Evolutionary conservation across 2,797 vertebrate genomes (phyloP), one percentile per base, ranked within the genome.

Genomic region (Botia almorhae): DNA sequence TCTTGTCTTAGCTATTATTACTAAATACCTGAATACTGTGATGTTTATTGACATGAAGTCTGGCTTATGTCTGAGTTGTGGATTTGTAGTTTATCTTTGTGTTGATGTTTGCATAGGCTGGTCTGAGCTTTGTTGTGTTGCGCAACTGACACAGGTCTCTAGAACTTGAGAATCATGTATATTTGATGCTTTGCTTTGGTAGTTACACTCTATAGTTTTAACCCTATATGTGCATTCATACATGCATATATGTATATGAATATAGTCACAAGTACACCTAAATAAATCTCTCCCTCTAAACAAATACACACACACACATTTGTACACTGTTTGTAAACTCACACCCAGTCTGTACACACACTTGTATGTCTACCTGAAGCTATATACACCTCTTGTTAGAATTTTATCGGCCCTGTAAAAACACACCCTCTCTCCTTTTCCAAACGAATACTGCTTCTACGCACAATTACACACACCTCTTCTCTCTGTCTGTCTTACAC

Each of bases 151-250:
- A 63, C 55, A 53, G n/a, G 69, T 23, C 60, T 80, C 78, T 65
- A 67, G 64, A 80, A 81, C 74, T 71, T 67, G 74, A 81, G 79
- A 26, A 53, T 87, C 88, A 88, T 92, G 87, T 88, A 91, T 91
- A 87, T 91, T 92, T 89, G 85, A 90, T 90, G 83, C 60, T 76
- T 67, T 56, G 80, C 33, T 73, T 78, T 74, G 73, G 81, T 70
- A 81, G 82, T 77, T 67, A 85, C 82, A 87, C 77, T 71, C 82
- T 81, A 81, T 85, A 79, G 84, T 70, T 81, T 85, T 83, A 84
- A 72, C 58, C 80, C 33, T 33, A 33, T 33, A 53, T 53, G 43
- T 65, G 80, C 73, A 39, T 43, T 78, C 58, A 72, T 36, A 33
- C 33, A 58, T 3, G 36, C 23, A 4, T 33, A 39, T 14, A 21